Conservation (phyloP, 2,888 invertebrate genomes). For the Leucophora obtusa region DNA sequence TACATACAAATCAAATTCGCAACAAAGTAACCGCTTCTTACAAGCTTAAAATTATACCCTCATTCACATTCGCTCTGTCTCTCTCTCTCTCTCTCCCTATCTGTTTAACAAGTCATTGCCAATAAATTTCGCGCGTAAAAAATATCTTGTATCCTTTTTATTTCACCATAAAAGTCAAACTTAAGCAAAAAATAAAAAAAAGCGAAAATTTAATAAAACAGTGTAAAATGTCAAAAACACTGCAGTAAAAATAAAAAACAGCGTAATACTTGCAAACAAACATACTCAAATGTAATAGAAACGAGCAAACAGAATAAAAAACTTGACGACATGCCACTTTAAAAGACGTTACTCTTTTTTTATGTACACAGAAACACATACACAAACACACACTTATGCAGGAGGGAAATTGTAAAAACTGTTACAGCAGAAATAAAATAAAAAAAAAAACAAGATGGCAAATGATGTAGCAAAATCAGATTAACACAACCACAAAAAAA, state of each 20-base stretch:
- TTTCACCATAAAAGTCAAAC: not conserved
- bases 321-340: slow-evolving; percentile 45
- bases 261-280: not conserved
- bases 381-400: not conserved
- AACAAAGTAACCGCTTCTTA: slow-evolving; percentile 9
- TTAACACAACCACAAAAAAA: slow-evolving; percentile 46
- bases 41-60: not conserved
- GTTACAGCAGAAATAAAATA: slow-evolving; percentile 10
- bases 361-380: not conserved
- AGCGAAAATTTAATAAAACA: slow-evolving; percentile 52
- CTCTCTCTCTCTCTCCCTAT: no score
- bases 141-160: not conserved
- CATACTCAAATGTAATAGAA: not conserved
- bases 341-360: slow-evolving; percentile 21
- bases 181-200: slow-evolving; percentile 11
- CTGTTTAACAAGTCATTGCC: slow-evolving; percentile 21
- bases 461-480: slow-evolving; percentile 50
- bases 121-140: slow-evolving; percentile 30
- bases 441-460: slow-evolving; percentile 35
- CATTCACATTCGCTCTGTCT: no score
- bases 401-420: slow-evolving; percentile 33
- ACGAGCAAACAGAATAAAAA: not conserved
- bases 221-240: slow-evolving; percentile 51
- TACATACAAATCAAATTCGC: slow-evolving; percentile 23
- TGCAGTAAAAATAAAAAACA: slow-evolving; percentile 25